phyloP scores from a whole-genome alignment of 1,140 invertebrate species.

The Pseudomyrmex concolor region DNA sequence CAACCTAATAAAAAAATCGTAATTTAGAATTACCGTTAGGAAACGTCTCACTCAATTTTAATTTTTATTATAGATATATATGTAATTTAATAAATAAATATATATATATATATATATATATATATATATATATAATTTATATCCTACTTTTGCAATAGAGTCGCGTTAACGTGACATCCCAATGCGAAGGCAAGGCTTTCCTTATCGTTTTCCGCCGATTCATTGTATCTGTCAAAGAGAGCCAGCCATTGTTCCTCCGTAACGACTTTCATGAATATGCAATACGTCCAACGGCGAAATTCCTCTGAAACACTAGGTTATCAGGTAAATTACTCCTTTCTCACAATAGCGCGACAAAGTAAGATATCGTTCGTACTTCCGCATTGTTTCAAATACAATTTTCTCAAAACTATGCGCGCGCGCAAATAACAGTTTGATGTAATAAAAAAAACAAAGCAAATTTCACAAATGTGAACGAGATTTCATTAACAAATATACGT shows the following conservation, averaged over 20 bases:
- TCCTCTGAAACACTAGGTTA: constrained; percentile 68
- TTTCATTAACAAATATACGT: not conserved
- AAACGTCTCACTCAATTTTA: too few relatives aligned
- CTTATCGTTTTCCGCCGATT: constrained; percentile 84
- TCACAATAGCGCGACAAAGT: not conserved
- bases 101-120: too few relatives aligned
- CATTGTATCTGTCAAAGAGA: constrained; percentile 84
- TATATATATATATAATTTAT: too few relatives aligned
- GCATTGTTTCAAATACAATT: not conserved
- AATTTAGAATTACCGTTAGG: too few relatives aligned
- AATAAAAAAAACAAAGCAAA: not conserved
- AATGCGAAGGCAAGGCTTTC: constrained; percentile 86
- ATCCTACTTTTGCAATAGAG: constrained; percentile 28
- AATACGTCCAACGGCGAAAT: constrained; percentile 84
- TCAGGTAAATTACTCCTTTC: not conserved
- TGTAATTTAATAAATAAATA: too few relatives aligned
- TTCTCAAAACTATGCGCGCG: too few relatives aligned
- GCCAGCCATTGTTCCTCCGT: constrained; percentile 85
- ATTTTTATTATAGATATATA: too few relatives aligned
- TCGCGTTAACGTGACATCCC: constrained; percentile 79
- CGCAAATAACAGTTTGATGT: not conserved
- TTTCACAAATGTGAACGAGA: not conserved
- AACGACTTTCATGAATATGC: constrained; percentile 84
- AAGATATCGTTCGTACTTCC: not conserved
- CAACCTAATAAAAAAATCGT: too few relatives aligned